phyloP scores from a whole-genome alignment of 2,888 invertebrate species.

The Caenorhabditis sinica region DNA sequence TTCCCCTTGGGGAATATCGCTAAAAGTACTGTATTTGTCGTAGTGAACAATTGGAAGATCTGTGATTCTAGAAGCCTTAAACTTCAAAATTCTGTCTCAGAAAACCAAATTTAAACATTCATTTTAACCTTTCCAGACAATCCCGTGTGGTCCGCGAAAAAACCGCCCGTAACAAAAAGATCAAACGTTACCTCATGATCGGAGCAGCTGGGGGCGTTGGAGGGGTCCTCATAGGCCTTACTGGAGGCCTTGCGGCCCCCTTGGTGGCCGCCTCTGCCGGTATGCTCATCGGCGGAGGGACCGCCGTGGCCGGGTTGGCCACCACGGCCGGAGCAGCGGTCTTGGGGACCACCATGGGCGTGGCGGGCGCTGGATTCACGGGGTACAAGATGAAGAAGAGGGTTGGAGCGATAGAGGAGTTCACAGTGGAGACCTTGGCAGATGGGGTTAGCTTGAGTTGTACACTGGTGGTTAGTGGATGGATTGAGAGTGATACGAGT shows the following conservation, averaged over 20 bases:
- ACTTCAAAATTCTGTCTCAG: background rate
- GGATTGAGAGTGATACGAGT: conserved; percentile 86
- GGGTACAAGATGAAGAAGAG: conserved; percentile 88
- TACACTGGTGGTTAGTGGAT: conserved; percentile 87
- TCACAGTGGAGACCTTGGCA: conserved; percentile 87
- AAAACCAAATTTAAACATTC: background rate
- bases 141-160: conserved; percentile 85
- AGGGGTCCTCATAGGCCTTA: conserved; percentile 87
- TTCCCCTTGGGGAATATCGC: too few species aligned
- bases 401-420: conserved; percentile 88
- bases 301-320: conserved; percentile 85
- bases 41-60: background rate
- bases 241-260: conserved; percentile 88
- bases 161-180: conserved; percentile 86
- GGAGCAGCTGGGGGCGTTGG: conserved; percentile 88
- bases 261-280: conserved; percentile 86
- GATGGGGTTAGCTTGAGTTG: conserved; percentile 85
- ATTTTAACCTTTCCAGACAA: conserved; percentile 85
- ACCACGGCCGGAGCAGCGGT: conserved; percentile 86
- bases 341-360: conserved; percentile 87
- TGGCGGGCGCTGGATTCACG: conserved; percentile 88
- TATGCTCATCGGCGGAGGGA: conserved; percentile 75
- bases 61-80: background rate
- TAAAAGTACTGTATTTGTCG: too few species aligned
- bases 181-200: conserved; percentile 87